phyloP scores from a whole-genome alignment of 1,140 invertebrate genomes.

The Drosophila parabipectinata region DNA sequence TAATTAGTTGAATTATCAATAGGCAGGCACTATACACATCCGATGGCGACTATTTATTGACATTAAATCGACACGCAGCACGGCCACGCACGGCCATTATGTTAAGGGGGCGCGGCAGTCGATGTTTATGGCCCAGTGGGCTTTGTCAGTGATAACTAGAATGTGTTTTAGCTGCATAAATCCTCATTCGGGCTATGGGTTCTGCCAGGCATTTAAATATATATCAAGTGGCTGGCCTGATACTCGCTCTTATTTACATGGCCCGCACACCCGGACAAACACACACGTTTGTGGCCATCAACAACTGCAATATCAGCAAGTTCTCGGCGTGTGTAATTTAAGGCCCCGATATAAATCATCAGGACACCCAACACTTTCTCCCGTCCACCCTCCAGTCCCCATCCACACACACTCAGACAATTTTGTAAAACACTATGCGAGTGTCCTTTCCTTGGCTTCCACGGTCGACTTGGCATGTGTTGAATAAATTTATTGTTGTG shows the following conservation, averaged over 20 bases:
- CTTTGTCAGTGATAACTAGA: constrained; percentile 38
- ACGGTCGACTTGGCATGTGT: constrained; percentile 60
- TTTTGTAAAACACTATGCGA: constrained; percentile 53
- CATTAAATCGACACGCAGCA: constrained; percentile 41
- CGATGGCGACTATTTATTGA: constrained; percentile 59
- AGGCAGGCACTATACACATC: constrained; percentile 31
- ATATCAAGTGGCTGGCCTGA: constrained; percentile 49
- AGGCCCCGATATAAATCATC: constrained; percentile 68
- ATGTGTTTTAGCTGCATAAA: constrained; percentile 59
- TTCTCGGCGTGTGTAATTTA: constrained; percentile 67
- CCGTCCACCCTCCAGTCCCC: constrained; percentile 4
- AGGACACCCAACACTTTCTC: constrained; percentile 29
- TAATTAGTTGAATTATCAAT: constrained; percentile 80
- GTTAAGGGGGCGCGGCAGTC: constrained; percentile 2
- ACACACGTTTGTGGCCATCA: constrained; percentile 20
- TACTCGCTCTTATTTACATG: constrained; percentile 54
- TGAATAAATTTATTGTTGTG: constrained; percentile 82
- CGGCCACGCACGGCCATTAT: not conserved
- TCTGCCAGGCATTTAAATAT: constrained; percentile 53
- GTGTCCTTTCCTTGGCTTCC: constrained; percentile 35
- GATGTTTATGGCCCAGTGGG: constrained; percentile 49
- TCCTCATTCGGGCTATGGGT: constrained; percentile 39
- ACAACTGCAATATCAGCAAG: constrained; percentile 76
- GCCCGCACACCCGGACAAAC: constrained; percentile 24
- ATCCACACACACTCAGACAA: constrained; percentile 24